phyloP scores from a whole-genome alignment of 2,888 invertebrate species.

The Esperia sulphurella region DNA sequence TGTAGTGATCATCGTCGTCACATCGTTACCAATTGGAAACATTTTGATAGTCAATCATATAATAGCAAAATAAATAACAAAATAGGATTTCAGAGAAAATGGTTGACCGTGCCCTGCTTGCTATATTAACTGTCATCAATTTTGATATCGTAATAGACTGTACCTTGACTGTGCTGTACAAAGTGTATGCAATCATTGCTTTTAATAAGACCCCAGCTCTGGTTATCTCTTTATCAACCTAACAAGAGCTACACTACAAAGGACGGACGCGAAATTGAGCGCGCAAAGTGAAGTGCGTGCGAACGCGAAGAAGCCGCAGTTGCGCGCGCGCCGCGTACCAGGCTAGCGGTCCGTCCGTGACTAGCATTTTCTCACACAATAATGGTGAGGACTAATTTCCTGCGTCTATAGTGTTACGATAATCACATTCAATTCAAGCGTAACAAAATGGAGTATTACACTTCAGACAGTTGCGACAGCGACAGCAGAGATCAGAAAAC shows the following conservation, averaged over 20 bases:
- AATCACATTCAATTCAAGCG: not conserved
- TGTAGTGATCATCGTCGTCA: too few species aligned
- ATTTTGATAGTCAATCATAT: too few species aligned
- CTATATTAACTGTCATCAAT: too few species aligned
- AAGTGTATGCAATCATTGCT: too few species aligned
- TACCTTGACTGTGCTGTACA: too few species aligned
- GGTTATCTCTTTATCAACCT: slow-evolving; percentile 4
- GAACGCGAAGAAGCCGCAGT: slow-evolving; percentile 31
- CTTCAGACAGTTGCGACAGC: slow-evolving; percentile 91
- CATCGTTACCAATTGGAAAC: too few species aligned
- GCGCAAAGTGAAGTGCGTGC: not conserved
- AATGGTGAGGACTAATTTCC: not conserved
- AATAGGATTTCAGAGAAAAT: too few species aligned
- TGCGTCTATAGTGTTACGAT: not conserved
- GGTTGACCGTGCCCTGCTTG: too few species aligned
- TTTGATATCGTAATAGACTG: too few species aligned
- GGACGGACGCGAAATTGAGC: not conserved
- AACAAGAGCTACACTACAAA: slow-evolving; percentile 3
- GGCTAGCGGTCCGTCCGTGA: slow-evolving; percentile 24
- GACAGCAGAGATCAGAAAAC: slow-evolving; percentile 85
- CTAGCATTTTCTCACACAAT: not conserved
- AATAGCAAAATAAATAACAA: too few species aligned
- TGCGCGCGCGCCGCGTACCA: slow-evolving; percentile 64
- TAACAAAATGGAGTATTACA: slow-evolving; percentile 85
- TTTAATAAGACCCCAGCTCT: not conserved